Percentiles rank a stretch among this genome's conserved stretches.
phyloP scores from a whole-genome alignment of 2,888 invertebrate species.

The Coenonympha glycerion region DNA sequence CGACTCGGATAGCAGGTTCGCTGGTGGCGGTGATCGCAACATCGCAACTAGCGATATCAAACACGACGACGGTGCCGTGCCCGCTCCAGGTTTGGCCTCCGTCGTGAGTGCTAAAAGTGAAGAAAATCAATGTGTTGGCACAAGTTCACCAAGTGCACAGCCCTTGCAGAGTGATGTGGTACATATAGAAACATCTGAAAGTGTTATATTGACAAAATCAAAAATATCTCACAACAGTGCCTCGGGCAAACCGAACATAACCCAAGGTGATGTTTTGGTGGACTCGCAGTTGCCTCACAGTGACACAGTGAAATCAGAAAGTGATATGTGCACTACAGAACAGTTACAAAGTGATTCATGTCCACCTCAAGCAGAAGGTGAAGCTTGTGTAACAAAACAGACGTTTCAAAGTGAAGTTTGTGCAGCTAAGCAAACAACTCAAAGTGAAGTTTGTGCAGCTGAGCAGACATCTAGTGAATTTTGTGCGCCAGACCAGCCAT shows the following conservation, averaged over 20 bases:
- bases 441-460: neutral
- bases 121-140: conserved; percentile 30
- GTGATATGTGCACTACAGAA: too few relatives aligned
- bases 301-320: neutral
- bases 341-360: too few relatives aligned
- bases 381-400: too few relatives aligned
- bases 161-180: conserved; percentile 30
- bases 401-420: neutral
- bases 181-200: conserved; percentile 5
- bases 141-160: conserved; percentile 27
- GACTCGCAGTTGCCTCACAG: neutral
- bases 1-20: conserved; percentile 24
- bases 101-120: conserved; percentile 42
- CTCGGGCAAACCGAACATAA: neutral
- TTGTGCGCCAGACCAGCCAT: neutral
- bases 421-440: neutral
- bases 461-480: neutral
- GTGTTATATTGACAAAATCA: conserved; percentile 7
- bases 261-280: conserved; percentile 2
- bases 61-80: conserved; percentile 19
- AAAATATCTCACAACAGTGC: neutral
- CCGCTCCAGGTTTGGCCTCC: conserved; percentile 27
- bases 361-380: too few relatives aligned
- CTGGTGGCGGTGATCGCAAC: conserved; percentile 23
- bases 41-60: conserved; percentile 6